These are phyloP conservation scores for Jaculus jaculus DNA, from an alignment of 2,113 vertebrate genomes.

Conservation along the genomic window DNA sequence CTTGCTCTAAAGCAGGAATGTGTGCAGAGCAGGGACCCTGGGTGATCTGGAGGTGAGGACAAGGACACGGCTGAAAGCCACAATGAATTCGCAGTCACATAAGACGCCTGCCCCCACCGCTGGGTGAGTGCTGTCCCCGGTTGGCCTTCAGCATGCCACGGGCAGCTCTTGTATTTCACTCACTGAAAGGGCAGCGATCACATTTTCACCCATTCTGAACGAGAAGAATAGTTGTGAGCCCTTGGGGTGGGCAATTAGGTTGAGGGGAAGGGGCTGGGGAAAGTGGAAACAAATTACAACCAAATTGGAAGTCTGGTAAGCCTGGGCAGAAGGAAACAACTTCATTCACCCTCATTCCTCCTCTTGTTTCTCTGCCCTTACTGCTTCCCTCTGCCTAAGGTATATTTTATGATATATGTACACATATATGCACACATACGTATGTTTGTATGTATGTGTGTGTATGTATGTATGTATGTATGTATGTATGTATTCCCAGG, in stretches of 20 bases:
- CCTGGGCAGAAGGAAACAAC: not conserved
- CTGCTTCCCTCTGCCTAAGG: not conserved
- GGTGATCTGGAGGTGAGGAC: not conserved
- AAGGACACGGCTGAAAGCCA: not conserved
- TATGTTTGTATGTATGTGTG: too few relatives aligned
- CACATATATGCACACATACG: not conserved
- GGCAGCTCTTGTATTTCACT: not conserved
- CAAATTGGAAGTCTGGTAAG: not conserved
- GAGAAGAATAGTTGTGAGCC: not conserved
- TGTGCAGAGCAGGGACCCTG: not conserved
- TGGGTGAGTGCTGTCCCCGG: not conserved
- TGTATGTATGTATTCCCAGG: not conserved
- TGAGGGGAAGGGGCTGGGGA: accelerated
- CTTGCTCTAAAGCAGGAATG: not conserved
- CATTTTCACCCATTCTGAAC: not conserved
- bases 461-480: too few relatives aligned
- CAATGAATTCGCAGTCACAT: not conserved
- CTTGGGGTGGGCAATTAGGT: not conserved
- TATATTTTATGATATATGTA: not conserved
- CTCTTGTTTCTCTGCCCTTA: not conserved
- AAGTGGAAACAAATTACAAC: not conserved
- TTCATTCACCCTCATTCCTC: accelerated
- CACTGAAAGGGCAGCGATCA: not conserved
- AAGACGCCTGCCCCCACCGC: not conserved
- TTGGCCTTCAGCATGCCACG: not conserved